Evolutionary conservation across 1,140 invertebrate genomes (phyloP).

Genomic region (Cydia fagiglandana): DNA sequence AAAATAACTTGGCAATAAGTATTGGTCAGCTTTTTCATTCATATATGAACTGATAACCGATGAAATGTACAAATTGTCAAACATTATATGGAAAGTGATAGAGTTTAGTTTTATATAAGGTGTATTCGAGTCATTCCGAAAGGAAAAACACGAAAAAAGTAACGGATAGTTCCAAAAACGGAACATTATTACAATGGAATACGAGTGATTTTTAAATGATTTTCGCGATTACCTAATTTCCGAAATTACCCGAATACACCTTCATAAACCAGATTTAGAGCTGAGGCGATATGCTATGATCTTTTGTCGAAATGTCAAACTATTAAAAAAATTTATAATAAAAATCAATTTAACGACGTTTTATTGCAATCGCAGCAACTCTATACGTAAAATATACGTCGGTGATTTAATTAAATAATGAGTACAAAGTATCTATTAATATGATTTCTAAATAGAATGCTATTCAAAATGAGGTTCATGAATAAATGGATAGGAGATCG

Average conservation of each 20-base stretch:
- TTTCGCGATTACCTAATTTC: too few relatives aligned
- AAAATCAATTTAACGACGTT: not conserved
- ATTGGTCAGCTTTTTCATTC: not conserved
- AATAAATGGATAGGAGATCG: slow-evolving; percentile 56
- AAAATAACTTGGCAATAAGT: not conserved
- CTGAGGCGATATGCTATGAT: not conserved
- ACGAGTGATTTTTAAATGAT: too few relatives aligned
- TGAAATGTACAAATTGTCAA: not conserved
- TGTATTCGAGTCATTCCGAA: too few relatives aligned
- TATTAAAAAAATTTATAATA: too few relatives aligned
- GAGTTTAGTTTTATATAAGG: too few relatives aligned
- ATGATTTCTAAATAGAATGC: slow-evolving; percentile 34
- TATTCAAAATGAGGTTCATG: slow-evolving; percentile 69
- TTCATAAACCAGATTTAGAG: not conserved
- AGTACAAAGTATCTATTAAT: slow-evolving; percentile 12
- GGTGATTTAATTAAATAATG: slow-evolving; percentile 8
- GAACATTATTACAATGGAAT: too few relatives aligned
- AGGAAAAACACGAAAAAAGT: too few relatives aligned
- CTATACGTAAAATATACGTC: slow-evolving; percentile 1
- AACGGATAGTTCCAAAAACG: too few relatives aligned
- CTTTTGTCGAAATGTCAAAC: not conserved
- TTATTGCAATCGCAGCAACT: not conserved
- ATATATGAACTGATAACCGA: not conserved
- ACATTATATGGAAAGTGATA: not conserved
- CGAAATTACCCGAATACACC: too few relatives aligned